Evolutionary conservation across 2,113 vertebrate species (phyloP).

Genomic region (Synodontis membranacea): DNA sequence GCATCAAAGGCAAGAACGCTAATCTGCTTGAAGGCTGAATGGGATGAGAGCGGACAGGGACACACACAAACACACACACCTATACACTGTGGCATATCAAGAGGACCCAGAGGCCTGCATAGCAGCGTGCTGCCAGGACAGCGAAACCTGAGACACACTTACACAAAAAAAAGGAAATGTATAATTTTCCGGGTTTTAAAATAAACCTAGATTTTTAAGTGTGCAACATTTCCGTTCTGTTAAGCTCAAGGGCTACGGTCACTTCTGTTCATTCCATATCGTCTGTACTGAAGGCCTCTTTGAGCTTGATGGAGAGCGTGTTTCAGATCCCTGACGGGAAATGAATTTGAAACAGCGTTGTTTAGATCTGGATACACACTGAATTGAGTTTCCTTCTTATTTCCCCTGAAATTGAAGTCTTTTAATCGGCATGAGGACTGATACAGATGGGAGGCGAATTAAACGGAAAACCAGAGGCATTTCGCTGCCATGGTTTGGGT

Average conservation of each 20-base stretch:
- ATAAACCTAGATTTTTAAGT: conserved; percentile 32
- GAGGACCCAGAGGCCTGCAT: not conserved
- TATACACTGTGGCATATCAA: not conserved
- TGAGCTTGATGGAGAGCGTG: conserved; percentile 20
- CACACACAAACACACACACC: not conserved
- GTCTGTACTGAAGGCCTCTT: not conserved
- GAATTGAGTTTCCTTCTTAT: conserved; percentile 15
- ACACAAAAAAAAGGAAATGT: conserved; percentile 41
- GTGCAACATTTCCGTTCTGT: conserved; percentile 22
- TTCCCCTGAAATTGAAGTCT: conserved; percentile 15
- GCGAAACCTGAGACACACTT: conserved; percentile 22
- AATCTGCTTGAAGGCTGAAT: conserved; percentile 41
- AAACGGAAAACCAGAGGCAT: not conserved
- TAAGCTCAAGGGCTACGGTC: not conserved
- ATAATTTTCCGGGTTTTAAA: conserved; percentile 37
- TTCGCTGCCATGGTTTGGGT: not conserved
- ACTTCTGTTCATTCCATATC: not conserved
- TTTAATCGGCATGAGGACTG: not conserved
- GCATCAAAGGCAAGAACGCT: conserved; percentile 38
- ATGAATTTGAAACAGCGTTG: conserved; percentile 27
- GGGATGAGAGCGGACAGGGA: conserved; percentile 28
- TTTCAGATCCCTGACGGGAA: conserved; percentile 4
- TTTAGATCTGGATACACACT: conserved; percentile 47
- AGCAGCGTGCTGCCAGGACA: not conserved
- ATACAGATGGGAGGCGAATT: not conserved